Percentiles rank a stretch among this genome's conserved stretches.
Evolutionary conservation across 2,888 invertebrate genomes (phyloP).

Genomic region (Monoplex corrugatus): DNA sequence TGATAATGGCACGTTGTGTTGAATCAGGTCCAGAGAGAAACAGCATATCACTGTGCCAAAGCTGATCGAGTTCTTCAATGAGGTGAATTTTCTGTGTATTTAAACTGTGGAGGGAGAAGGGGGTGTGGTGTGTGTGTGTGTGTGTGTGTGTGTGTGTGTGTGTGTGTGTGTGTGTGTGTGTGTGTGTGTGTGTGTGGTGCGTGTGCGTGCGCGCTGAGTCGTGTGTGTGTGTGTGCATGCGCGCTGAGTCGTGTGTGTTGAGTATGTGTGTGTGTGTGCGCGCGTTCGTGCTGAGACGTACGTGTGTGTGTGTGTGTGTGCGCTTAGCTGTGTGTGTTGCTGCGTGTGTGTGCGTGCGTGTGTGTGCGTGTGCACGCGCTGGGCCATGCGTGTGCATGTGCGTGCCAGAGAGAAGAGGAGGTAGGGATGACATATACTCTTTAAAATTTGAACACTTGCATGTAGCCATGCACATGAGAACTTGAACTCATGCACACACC

Average conservation of each 20-base stretch:
- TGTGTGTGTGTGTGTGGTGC: not conserved
- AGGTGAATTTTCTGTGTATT: conserved; percentile 83
- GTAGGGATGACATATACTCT: too few species aligned
- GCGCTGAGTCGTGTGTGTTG: not conserved
- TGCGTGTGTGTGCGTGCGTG: too few species aligned
- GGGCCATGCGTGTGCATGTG: too few species aligned
- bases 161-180: not conserved
- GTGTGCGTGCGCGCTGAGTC: not conserved
- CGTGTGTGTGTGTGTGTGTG: not conserved
- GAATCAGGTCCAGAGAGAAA: conserved; percentile 92
- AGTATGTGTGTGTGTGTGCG: not conserved
- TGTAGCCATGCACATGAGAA: too few species aligned
- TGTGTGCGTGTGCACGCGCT: too few species aligned
- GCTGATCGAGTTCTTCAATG: conserved; percentile 95
- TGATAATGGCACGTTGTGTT: not conserved
- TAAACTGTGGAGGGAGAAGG: too few species aligned
- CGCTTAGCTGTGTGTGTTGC: not conserved
- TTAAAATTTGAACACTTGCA: too few species aligned
- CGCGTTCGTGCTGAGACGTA: not conserved
- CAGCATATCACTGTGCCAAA: conserved; percentile 93
- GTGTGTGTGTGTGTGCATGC: not conserved
- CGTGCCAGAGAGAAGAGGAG: too few species aligned
- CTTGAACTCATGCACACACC: too few species aligned
- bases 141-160: not conserved
- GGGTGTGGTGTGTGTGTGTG: not conserved